Evolutionary conservation across 2,797 vertebrate species (phyloP).

Genomic region (Synaphobranchus kaupii): DNA sequence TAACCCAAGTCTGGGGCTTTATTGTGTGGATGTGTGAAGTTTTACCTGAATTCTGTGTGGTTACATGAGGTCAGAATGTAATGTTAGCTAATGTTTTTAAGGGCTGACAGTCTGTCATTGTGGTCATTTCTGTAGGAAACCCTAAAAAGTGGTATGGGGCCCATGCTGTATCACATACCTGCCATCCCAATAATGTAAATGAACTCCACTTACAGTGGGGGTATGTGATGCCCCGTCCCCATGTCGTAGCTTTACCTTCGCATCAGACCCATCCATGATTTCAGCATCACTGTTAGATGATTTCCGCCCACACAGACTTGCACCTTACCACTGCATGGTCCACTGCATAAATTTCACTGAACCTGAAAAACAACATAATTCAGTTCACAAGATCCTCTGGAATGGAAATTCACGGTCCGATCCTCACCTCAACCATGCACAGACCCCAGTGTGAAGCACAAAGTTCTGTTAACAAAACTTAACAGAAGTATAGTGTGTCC

Average conservation of each 20-base stretch:
- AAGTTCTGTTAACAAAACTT: background rate
- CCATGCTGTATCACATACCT: background rate
- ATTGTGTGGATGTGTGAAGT: no score
- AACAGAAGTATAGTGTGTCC: background rate
- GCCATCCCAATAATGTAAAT: background rate
- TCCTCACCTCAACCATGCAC: background rate
- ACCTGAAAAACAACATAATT: slow-evolving; percentile 3
- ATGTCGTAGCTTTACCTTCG: slow-evolving; percentile 39
- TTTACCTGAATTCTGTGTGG: no score
- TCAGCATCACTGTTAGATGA: slow-evolving; percentile 45
- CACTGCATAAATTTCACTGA: slow-evolving; percentile 29
- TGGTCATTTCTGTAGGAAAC: no score
- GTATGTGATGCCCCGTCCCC: background rate
- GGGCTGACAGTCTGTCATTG: no score
- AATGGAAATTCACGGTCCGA: background rate
- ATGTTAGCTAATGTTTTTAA: no score
- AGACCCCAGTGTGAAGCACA: background rate
- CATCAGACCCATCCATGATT: slow-evolving; percentile 50
- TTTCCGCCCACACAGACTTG: background rate
- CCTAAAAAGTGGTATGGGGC: no score
- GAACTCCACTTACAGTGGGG: background rate
- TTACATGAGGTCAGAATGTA: no score
- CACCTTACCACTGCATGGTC: slow-evolving; percentile 22
- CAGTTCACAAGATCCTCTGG: slow-evolving; percentile 13
- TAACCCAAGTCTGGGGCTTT: no score